Evolutionary conservation across 2,888 invertebrate genomes (phyloP).

Genomic region (Atethmia centrago): DNA sequence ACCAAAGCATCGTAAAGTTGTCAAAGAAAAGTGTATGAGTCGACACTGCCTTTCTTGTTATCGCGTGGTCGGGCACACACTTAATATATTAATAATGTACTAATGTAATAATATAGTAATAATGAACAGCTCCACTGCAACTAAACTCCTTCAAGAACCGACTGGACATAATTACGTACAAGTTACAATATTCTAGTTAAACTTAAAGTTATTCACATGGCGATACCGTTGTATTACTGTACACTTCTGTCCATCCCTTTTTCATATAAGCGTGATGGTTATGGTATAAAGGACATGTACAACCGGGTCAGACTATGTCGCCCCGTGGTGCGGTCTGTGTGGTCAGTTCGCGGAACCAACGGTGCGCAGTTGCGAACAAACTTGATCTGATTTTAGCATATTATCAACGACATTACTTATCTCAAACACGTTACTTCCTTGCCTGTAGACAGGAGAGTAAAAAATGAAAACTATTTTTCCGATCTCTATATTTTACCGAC

Average conservation of each 20-base stretch:
- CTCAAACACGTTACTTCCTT: conserved; percentile 38
- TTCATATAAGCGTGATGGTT: not conserved
- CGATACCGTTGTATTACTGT: not conserved
- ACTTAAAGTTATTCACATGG: not conserved
- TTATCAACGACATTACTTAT: conserved; percentile 46
- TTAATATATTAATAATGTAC: not conserved
- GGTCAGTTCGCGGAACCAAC: conserved; percentile 66
- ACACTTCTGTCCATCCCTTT: not conserved
- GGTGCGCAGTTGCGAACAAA: conserved; percentile 48
- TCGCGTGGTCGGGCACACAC: too few relatives aligned
- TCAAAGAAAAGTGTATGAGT: not conserved
- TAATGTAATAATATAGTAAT: too few relatives aligned
- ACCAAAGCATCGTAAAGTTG: not conserved
- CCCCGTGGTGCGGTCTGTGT: conserved; percentile 47
- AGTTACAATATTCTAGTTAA: not conserved
- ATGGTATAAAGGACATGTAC: conserved; percentile 21
- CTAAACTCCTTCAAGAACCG: not conserved
- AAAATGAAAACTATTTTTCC: not conserved
- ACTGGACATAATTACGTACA: too few relatives aligned
- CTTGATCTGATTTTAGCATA: conserved; percentile 63
- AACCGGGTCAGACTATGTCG: conserved; percentile 51
- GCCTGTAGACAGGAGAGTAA: not conserved
- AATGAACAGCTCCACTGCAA: not conserved
- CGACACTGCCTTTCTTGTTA: not conserved
- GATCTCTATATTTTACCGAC: not conserved